Evolutionary conservation across 2,113 vertebrate species (phyloP), one percentile per base, ranked within the genome.

Genomic region (Halcyon malimbica): DNA sequence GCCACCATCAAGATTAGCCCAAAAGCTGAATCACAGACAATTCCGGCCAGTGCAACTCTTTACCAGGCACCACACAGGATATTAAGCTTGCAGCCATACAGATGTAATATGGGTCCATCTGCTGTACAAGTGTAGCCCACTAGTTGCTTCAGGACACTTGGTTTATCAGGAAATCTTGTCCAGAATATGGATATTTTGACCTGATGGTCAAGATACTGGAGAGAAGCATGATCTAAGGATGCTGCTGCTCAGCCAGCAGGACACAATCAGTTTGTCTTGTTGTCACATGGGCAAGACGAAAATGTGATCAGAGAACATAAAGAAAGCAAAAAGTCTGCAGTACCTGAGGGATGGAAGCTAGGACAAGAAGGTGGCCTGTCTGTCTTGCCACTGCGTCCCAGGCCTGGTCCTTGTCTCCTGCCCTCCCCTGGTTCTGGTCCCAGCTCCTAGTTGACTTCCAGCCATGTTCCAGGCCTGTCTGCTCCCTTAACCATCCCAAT

Each of bases 171-270:
- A 82, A 68, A 62, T 69, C 24, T 86, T 64, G 26, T 56, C 48
- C 44, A 57, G 11, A 57, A 33, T 24, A 42, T 3, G 8, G 8
- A 54, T 37, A 7, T 25, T 79, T 83, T 92, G 44, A 11, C 3
- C 1, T 0, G 1, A 16, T 21, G 6, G 16, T 69, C 39, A 62
- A 35, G 35, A 48, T 44, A 11, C 29, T 73, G 21, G 20, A 11
- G n/a, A 69, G 26, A 2, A 0, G 6, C 7, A 33, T 5, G 4
- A 39, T 33, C 17, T 89, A 39, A 65, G 26, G 10, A 39, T 5
- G 29, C 16, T 79, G n/a, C 21, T 56, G 37, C 26, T 90, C 26
- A 80, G 20, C 19, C 3, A 3, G 33, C 20, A 29, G 29, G 14
- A 50, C 28, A 35, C 18, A 71, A 29, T 26, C 19, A 5, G 13